Evolutionary conservation across 2,888 invertebrate species (phyloP).

Genomic region (Orchesellides sinensis): DNA sequence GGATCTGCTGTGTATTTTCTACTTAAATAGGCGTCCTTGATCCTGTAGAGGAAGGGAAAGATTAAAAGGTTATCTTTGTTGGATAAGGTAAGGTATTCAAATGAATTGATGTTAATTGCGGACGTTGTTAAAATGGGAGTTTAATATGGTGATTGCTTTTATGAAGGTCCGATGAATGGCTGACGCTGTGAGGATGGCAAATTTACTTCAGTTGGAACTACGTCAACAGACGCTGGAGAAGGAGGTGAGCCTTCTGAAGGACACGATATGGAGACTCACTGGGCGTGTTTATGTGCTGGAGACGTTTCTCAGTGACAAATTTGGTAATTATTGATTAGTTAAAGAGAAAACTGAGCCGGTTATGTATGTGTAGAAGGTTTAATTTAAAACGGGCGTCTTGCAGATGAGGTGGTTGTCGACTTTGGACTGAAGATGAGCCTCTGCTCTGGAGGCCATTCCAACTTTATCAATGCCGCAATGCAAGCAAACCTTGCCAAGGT

Average conservation of each 20-base stretch:
- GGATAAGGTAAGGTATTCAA: too few species aligned
- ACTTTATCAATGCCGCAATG: conserved; percentile 65
- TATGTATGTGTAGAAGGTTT: too few species aligned
- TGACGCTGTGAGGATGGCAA: conserved; percentile 60
- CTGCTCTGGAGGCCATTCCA: conserved; percentile 63
- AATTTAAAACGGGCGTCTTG: too few species aligned
- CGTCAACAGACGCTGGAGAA: conserved; percentile 69
- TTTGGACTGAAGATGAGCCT: conserved; percentile 65
- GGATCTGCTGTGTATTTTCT: too few species aligned
- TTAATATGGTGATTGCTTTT: neutral
- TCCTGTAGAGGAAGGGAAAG: too few species aligned
- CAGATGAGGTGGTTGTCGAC: conserved; percentile 68
- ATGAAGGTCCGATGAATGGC: conserved; percentile 51
- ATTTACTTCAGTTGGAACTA: conserved; percentile 60
- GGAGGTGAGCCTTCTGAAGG: conserved; percentile 66
- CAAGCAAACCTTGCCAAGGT: conserved; percentile 58
- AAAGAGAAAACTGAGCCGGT: too few species aligned
- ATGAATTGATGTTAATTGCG: neutral
- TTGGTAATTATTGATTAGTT: conserved; percentile 52
- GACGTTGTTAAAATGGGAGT: neutral
- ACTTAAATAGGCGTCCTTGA: too few species aligned
- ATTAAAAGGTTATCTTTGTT: too few species aligned
- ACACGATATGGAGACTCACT: conserved; percentile 66
- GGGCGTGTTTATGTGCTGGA: conserved; percentile 67
- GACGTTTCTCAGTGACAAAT: conserved; percentile 69